A percentile compares a stretch with the other conserved stretches of the same genome.
Evolutionary conservation across 2,113 vertebrate species (phyloP).

Genomic region (Myodes glareolus): DNA sequence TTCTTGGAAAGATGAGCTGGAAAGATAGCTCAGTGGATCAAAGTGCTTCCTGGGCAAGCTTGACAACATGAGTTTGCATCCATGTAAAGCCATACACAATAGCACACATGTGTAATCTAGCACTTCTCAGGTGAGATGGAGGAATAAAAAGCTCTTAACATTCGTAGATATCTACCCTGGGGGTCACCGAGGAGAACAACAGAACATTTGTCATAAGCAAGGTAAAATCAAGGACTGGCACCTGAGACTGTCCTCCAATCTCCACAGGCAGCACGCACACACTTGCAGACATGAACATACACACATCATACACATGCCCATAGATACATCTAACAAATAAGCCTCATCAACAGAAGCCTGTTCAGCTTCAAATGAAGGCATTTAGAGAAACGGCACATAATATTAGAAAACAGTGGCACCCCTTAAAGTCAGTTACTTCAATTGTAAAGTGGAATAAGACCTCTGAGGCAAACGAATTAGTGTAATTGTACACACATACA

Average conservation of each 20-base stretch:
- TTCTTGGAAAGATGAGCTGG: neutral
- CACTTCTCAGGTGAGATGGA: neutral
- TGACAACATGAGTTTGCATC: neutral
- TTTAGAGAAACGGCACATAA: neutral
- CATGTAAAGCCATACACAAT: neutral
- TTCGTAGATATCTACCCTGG: neutral
- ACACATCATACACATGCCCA: neutral
- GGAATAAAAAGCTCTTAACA: neutral
- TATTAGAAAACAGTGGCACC: neutral
- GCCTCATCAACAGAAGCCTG: neutral
- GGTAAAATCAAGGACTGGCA: neutral
- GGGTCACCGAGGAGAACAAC: neutral
- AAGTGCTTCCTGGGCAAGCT: neutral
- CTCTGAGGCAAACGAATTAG: neutral
- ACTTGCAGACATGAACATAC: too few species aligned
- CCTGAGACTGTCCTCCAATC: neutral
- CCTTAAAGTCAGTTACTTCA: neutral
- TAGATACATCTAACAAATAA: neutral
- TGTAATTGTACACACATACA: fast-evolving
- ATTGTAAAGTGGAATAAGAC: neutral
- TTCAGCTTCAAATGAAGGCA: neutral
- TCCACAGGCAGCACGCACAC: neutral
- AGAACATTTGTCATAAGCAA: neutral
- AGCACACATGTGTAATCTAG: neutral
- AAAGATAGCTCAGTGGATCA: too few species aligned